These are phyloP conservation scores for Calonectris borealis DNA, from an alignment of 2,113 vertebrate species.

Conservation along the genomic window DNA sequence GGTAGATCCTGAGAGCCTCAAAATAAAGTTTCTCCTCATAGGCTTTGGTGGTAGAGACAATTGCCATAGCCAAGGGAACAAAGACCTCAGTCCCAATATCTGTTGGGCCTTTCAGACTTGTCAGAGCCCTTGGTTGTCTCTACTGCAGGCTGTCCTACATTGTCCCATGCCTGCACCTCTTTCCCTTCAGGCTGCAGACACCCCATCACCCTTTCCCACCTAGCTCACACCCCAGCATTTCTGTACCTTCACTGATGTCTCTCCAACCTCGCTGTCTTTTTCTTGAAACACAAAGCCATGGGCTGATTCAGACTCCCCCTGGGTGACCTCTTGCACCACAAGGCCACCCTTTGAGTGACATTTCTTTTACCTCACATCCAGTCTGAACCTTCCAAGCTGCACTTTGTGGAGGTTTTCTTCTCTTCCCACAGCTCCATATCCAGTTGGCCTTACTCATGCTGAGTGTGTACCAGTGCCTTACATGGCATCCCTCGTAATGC, in stretches of 20 bases:
- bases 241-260: neutral
- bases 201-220: no score
- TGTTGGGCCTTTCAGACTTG: neutral
- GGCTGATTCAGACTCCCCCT: neutral
- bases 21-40: neutral
- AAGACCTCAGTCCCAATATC: neutral
- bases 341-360: neutral
- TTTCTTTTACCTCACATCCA: neutral
- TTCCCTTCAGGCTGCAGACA: neutral
- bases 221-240: no score
- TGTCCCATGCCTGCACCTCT: neutral
- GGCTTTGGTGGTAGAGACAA: neutral
- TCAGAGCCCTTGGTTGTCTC: neutral
- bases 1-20: no score
- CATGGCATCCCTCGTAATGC: no score
- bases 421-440: neutral
- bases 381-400: neutral
- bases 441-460: neutral
- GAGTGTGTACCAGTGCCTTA: neutral
- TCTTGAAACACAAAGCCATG: neutral
- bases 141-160: neutral
- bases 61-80: neutral
- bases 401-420: neutral
- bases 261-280: neutral
- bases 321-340: no score